A percentile compares a stretch with the other conserved stretches of the same genome.
These are phyloP conservation scores for Xiphophorus hellerii DNA, from an alignment of 2,113 vertebrate genomes.

Conservation along the genomic window DNA sequence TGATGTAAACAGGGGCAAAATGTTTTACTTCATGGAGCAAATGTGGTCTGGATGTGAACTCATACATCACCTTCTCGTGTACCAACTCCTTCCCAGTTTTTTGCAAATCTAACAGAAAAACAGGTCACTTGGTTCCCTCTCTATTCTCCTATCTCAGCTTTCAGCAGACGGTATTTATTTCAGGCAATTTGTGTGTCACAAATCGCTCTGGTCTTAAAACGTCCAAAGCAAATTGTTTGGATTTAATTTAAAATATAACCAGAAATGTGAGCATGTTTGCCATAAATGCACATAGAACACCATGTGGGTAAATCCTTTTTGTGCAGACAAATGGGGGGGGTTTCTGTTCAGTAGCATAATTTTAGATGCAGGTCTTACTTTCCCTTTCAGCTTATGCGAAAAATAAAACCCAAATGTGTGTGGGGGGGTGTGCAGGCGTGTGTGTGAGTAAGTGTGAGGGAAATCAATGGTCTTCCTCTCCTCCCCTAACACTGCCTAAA, in stretches of 20 bases:
- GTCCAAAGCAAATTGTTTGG: not conserved
- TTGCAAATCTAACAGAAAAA: not conserved
- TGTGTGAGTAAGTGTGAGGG: constrained; percentile 1
- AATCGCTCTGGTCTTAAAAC: not conserved
- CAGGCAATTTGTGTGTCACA: not conserved
- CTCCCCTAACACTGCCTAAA: constrained; percentile 10
- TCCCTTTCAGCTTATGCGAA: not conserved
- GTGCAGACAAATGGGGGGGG: not conserved
- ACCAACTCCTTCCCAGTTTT: not conserved
- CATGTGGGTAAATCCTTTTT: too few relatives aligned
- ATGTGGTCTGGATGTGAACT: not conserved
- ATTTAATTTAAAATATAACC: not conserved
- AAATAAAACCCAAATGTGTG: not conserved
- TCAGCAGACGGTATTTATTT: not conserved
- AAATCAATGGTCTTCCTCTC: constrained; percentile 7
- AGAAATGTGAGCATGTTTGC: not conserved
- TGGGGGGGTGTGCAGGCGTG: not conserved
- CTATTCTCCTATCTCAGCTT: not conserved
- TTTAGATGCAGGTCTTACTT: not conserved
- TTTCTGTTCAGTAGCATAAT: not conserved
- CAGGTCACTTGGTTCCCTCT: not conserved
- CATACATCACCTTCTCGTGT: not conserved
- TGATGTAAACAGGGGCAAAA: not conserved
- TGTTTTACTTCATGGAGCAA: not conserved
- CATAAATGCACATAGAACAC: not conserved